phyloP scores from a whole-genome alignment of 2,797 vertebrate genomes.

The Selene dorsalis region DNA sequence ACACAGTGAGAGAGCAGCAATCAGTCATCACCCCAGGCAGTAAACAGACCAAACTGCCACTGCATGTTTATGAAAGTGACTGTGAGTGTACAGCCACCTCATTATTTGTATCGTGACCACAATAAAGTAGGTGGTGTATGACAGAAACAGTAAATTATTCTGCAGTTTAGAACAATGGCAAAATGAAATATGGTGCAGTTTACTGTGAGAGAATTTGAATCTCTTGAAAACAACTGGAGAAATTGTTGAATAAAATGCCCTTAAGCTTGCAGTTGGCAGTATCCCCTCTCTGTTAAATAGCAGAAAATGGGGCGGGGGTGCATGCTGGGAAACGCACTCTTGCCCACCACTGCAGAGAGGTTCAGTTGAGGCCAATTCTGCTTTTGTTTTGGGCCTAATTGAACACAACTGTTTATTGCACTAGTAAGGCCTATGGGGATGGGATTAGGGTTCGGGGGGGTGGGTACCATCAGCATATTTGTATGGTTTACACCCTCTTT shows the following conservation, averaged over 20 bases:
- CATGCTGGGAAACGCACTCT: neutral
- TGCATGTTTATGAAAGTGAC: slow-evolving; percentile 36
- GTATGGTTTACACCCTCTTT: neutral
- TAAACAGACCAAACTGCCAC: slow-evolving; percentile 64
- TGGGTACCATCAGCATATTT: slow-evolving; percentile 7
- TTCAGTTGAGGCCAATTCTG: slow-evolving; percentile 41
- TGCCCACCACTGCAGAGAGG: slow-evolving; percentile 21
- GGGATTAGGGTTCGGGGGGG: slow-evolving; percentile 1
- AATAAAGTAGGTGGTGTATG: slow-evolving; percentile 19
- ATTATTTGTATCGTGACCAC: slow-evolving; percentile 32
- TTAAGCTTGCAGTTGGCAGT: slow-evolving; percentile 15
- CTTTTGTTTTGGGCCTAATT: slow-evolving; percentile 52
- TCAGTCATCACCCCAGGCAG: slow-evolving; percentile 61
- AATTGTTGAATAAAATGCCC: slow-evolving; percentile 33
- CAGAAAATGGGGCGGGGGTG: too few species aligned
- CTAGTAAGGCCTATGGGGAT: slow-evolving; percentile 10
- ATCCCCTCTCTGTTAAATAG: slow-evolving; percentile 18
- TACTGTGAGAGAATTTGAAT: slow-evolving; percentile 47
- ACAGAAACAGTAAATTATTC: slow-evolving; percentile 33
- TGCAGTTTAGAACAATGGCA: slow-evolving; percentile 22
- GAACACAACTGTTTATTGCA: slow-evolving; percentile 47
- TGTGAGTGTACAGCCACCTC: slow-evolving; percentile 31
- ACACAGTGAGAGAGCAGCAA: slow-evolving; percentile 65
- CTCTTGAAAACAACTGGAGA: slow-evolving; percentile 19
- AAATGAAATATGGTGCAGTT: slow-evolving; percentile 54